These are phyloP conservation scores for Phallusia fumigata DNA, from an alignment of 23 tunicate species.

Conservation along the genomic window DNA sequence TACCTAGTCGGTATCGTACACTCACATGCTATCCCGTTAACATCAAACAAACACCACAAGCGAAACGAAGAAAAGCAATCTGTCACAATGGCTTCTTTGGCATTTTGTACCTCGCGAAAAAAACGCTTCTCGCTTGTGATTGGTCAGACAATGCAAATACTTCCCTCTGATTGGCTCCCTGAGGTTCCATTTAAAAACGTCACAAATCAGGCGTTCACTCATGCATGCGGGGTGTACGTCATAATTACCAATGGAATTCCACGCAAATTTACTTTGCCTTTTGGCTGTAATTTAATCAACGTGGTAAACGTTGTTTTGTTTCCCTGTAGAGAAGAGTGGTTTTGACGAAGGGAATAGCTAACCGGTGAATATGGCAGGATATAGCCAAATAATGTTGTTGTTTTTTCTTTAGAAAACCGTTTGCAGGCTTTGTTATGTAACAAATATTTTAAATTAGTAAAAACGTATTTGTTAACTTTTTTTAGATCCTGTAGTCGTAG, in stretches of 20 bases:
- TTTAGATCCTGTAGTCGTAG: no score
- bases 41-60: not conserved
- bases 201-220: not conserved
- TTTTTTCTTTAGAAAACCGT: no score
- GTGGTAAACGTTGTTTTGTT: no score
- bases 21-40: not conserved
- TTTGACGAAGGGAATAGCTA: no score
- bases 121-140: conserved; percentile 43
- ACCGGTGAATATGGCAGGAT: no score
- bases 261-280: not conserved
- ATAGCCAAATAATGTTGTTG: no score
- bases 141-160: conserved; percentile 15
- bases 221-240: no score
- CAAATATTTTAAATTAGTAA: no score
- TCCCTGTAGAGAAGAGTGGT: no score
- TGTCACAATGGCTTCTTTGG: not conserved
- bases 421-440: no score
- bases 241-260: not conserved
- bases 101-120: conserved; percentile 28
- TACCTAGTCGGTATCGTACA: not conserved
- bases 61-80: not conserved
- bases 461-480: no score
- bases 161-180: conserved; percentile 24
- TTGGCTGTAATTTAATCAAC: no score
- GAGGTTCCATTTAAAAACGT: conserved; percentile 2